Base-by-base conservation (phyloP, 2,113 vertebrate genomes). In the Notarius lentiginosus region DNA sequence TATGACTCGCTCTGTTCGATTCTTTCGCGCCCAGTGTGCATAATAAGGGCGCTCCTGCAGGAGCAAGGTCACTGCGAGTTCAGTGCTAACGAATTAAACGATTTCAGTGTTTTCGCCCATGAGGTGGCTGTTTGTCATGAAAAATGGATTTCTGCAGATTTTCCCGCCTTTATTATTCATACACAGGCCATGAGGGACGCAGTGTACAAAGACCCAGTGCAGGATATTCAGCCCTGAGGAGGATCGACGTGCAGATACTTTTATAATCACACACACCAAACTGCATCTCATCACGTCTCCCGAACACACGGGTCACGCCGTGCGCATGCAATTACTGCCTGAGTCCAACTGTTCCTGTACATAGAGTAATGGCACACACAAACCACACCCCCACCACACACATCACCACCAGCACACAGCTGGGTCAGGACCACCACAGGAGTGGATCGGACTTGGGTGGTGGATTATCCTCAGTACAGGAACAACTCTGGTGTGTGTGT, bases 51-150 rank as follows among this genome's bases (percentile, higher is more conserved):
- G 1, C 41, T 83, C 80, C 77, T 47, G 65, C 56, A 60, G 79
- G 76, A 61, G n/a, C 84, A 47, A 51, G 84, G 84, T 84, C 79
- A 70, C 24, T 15, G 53, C 49, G 22, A 86, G 89, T 90, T 88
- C 73, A 88, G 73, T 12, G 56, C 47, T 63, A 87, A 66, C 82
- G 49, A 89, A 85, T 86, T 85, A 86, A 80, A 70, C 76, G 30
- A 58, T 24, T 76, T 83, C 65, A 24, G 34, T 18, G 56, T 55
- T 89, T 79, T 41, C 27, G 70, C 79, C 73, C 30, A 63, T 75
- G 86, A 86, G 84, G 82, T 60, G 75, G 30, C 79, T 87, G 55
- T 79, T 79, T 60, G 72, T 87, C 79, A 79, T 70, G 22, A 83
- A 58, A 83, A 85, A 75, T 84, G 83, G 75, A 83, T 85, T 81